Conservation (phyloP, 2,888 invertebrate genomes). For the Epiperipatus broadwayi region DNA sequence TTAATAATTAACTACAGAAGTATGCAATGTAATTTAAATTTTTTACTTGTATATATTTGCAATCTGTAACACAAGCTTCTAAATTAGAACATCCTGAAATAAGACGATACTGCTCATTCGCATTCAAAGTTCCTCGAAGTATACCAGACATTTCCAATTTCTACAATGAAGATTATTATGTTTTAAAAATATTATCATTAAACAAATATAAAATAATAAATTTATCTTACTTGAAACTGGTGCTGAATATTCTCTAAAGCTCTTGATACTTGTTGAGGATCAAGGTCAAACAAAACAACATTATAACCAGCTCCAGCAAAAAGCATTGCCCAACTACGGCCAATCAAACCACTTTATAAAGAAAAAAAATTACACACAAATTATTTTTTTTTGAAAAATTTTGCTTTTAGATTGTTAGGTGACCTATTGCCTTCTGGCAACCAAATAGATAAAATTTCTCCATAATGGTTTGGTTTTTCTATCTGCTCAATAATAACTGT, state of each 20-base stretch:
- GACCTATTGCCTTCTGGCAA: too few relatives aligned
- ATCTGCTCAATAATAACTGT: too few relatives aligned
- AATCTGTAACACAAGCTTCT: constrained; percentile 48
- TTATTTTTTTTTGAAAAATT: too few relatives aligned
- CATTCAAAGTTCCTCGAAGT: constrained; percentile 50
- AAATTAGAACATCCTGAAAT: constrained; percentile 45
- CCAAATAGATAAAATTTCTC: too few relatives aligned
- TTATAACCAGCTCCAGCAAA: constrained; percentile 79
- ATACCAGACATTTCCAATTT: constrained; percentile 48
- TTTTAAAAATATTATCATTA: too few relatives aligned
- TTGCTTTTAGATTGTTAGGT: neutral
- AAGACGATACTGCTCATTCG: constrained; percentile 50
- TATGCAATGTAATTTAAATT: constrained; percentile 14
- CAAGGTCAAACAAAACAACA: constrained; percentile 65
- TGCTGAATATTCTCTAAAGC: constrained; percentile 17
- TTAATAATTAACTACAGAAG: too few relatives aligned
- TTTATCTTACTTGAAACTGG: constrained; percentile 10
- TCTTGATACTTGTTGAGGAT: constrained; percentile 51
- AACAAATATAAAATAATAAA: too few relatives aligned
- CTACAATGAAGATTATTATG: too few relatives aligned
- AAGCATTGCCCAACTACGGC: constrained; percentile 89
- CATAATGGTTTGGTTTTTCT: too few relatives aligned
- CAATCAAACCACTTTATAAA: constrained; percentile 87
- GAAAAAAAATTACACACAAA: constrained; percentile 1
- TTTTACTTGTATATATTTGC: constrained; percentile 43